These are phyloP conservation scores for Zoanthus solanderi DNA, from an alignment of 92 coral and sea anemone species.

Conservation along the genomic window DNA sequence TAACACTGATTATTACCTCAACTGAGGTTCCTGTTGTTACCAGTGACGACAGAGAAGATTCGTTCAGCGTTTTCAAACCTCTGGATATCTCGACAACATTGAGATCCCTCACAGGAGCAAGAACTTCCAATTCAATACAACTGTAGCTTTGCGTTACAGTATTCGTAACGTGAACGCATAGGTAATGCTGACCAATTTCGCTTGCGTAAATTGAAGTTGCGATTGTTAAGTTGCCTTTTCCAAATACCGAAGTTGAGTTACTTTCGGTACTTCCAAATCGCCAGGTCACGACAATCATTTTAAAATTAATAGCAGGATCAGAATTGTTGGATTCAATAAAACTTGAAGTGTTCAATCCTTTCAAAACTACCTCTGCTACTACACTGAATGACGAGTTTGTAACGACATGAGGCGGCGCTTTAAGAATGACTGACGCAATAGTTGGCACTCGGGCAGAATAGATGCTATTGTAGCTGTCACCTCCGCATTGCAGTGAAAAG, in stretches of 20 bases:
- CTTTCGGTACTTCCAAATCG: conserved; percentile 5
- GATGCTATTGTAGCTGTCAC: conserved; percentile 14
- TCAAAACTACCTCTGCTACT: conserved; percentile 16
- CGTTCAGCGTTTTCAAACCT: not conserved
- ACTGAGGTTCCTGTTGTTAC: conserved; percentile 15
- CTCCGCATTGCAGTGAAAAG: conserved; percentile 26
- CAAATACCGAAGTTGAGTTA: conserved; percentile 17
- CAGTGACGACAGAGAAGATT: not conserved
- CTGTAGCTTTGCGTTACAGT: not conserved
- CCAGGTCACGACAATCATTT: conserved; percentile 14
- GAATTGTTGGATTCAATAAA: not conserved
- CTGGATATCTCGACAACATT: not conserved
- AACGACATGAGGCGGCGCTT: conserved; percentile 1
- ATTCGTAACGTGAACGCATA: conserved; percentile 22
- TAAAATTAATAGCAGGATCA: not conserved
- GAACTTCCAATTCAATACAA: conserved; percentile 23
- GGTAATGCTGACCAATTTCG: conserved; percentile 21
- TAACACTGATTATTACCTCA: not conserved
- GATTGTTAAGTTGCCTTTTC: conserved; percentile 14
- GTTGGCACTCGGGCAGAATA: conserved; percentile 37
- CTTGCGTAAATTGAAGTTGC: not conserved
- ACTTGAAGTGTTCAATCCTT: conserved; percentile 26
- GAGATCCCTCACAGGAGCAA: conserved; percentile 39
- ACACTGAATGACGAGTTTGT: conserved; percentile 19
- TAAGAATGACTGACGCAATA: conserved; percentile 7